A percentile compares a stretch with the other conserved stretches of the same genome.
Evolutionary conservation across 2,888 invertebrate species (phyloP).

Genomic region (Leptinotarsa rubiginosa): DNA sequence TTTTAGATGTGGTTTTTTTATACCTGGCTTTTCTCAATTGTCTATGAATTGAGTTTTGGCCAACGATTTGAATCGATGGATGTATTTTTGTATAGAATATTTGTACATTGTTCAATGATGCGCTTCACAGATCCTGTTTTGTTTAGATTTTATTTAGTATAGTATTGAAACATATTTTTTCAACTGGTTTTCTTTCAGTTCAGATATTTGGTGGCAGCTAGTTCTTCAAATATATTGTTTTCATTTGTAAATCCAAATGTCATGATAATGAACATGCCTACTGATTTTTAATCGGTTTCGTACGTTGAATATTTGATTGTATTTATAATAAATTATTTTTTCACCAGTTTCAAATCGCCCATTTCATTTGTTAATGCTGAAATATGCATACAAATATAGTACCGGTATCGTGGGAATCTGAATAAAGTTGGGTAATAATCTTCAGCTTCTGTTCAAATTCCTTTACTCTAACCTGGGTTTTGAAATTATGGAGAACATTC

Average conservation of each 20-base stretch:
- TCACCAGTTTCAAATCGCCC: no score
- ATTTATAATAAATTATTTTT: no score
- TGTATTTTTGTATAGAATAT: constrained; percentile 1
- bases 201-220: no score
- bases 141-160: constrained; percentile 24
- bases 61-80: background rate
- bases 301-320: no score
- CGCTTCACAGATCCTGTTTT: constrained; percentile 38
- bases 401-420: no score
- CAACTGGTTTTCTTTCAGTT: no score
- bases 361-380: background rate
- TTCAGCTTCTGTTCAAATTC: no score
- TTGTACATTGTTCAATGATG: constrained; percentile 24
- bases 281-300: no score
- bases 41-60: background rate
- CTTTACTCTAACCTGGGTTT: no score
- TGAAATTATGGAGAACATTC: no score
- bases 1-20: constrained; percentile 37
- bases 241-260: background rate
- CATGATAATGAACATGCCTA: no score
- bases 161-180: background rate
- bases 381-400: background rate
- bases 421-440: no score
- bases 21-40: background rate
- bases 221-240: background rate